These are phyloP conservation scores for Odontothrips loti DNA, from an alignment of 2,888 invertebrate species.

Conservation along the genomic window DNA sequence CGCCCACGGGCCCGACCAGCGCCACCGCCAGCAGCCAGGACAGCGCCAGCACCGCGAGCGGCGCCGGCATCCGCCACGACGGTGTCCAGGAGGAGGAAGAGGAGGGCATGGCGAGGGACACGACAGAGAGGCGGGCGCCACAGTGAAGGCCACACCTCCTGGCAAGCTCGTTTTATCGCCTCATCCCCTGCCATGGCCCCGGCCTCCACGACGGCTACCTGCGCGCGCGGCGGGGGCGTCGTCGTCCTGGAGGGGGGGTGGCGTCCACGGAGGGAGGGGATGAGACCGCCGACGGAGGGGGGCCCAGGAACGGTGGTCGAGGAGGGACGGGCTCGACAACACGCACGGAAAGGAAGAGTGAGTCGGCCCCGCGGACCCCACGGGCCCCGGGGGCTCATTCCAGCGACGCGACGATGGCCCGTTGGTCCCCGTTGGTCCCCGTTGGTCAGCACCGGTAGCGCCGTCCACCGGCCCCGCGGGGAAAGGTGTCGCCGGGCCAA, in stretches of 20 bases:
- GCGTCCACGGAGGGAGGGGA: neutral
- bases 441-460: conserved; percentile 6
- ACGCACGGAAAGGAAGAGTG: conserved; percentile 44
- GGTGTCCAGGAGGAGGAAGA: neutral
- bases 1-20: conserved; percentile 28
- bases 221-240: conserved; percentile 23
- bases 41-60: conserved; percentile 12
- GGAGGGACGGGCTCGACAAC: neutral
- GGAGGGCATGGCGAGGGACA: conserved; percentile 17
- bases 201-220: neutral
- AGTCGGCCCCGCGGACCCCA: conserved; percentile 36
- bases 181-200: neutral
- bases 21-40: conserved; percentile 29
- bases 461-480: too few relatives aligned
- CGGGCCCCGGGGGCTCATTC: neutral
- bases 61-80: neutral
- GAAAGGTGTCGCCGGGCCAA: neutral
- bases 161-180: conserved; percentile 36
- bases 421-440: neutral
- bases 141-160: conserved; percentile 37
- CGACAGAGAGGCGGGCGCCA: neutral
- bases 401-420: neutral
- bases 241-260: neutral
- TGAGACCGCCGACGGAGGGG: neutral
- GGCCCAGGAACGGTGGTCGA: neutral